Conservation (phyloP, 2,888 invertebrate genomes). For the Andrena camellia region DNA sequence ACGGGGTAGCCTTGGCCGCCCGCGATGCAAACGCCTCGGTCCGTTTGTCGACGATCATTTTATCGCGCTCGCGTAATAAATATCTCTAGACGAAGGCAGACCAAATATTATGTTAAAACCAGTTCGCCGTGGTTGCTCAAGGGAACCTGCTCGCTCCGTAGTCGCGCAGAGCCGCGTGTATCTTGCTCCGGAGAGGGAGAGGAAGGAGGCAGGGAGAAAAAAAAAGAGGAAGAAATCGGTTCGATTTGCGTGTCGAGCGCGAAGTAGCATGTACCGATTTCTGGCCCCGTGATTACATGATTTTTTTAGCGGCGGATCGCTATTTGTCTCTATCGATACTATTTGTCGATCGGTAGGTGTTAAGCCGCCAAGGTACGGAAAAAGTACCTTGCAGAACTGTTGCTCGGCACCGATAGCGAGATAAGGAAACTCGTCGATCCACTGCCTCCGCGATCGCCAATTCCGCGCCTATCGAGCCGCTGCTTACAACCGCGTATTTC, state of each 20-base stretch:
- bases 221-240: background rate
- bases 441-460: background rate
- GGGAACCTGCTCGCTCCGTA: slow-evolving; percentile 39
- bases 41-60: slow-evolving; percentile 55
- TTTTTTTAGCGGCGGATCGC: background rate
- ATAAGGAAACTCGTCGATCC: background rate
- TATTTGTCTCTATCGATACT: background rate
- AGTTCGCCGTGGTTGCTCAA: slow-evolving; percentile 56
- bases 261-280: slow-evolving; percentile 40
- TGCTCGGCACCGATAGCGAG: background rate
- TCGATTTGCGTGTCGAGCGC: slow-evolving; percentile 29
- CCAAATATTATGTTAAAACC: slow-evolving; percentile 63
- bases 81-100: slow-evolving; percentile 39
- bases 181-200: background rate
- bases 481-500: background rate
- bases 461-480: background rate
- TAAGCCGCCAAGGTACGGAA: background rate
- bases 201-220: background rate
- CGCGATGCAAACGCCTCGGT: slow-evolving; percentile 15
- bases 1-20: slow-evolving; percentile 41
- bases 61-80: slow-evolving; percentile 55
- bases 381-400: background rate
- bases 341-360: slow-evolving; percentile 1
- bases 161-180: background rate
- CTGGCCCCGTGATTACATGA: slow-evolving; percentile 4